A percentile compares a stretch with the other conserved stretches of the same genome.
Conservation (phyloP, 2,888 invertebrate species). For the Dynastes grantii region DNA sequence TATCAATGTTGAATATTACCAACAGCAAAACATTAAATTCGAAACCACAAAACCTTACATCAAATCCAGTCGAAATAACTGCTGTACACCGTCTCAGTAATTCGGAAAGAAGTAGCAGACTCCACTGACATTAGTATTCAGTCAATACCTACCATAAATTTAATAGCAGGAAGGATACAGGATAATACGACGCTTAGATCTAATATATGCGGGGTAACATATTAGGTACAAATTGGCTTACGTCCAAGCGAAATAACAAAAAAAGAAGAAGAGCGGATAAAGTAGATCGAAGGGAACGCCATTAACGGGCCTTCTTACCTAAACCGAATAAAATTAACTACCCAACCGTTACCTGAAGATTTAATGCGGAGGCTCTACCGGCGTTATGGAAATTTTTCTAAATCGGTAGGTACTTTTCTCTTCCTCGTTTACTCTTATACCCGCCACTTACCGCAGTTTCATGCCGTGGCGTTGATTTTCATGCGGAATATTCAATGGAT, state of each 20-base stretch:
- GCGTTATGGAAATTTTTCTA: conserved; percentile 16
- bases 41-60: no score
- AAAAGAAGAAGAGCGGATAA: not conserved
- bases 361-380: conserved; percentile 27
- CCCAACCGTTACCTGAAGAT: conserved; percentile 21
- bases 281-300: not conserved
- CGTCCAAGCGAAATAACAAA: conserved; percentile 44
- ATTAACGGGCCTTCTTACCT: conserved; percentile 15
- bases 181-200: conserved; percentile 58
- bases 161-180: conserved; percentile 56
- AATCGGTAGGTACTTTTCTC: not conserved
- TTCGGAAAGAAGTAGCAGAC: no score
- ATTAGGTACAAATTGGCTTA: conserved; percentile 60
- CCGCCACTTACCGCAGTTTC: not conserved
- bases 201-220: conserved; percentile 59
- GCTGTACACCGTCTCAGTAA: no score
- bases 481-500: not conserved
- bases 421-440: no score
- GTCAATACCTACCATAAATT: conserved; percentile 55
- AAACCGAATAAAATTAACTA: conserved; percentile 28
- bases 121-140: conserved; percentile 56
- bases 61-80: no score
- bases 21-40: no score
- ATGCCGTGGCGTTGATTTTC: not conserved
- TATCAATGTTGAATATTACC: no score